A percentile compares a stretch with the other conserved stretches of the same genome.
These are phyloP conservation scores for Drosophila trichaetosa DNA, from an alignment of 2,888 invertebrate genomes.

Conservation along the genomic window DNA sequence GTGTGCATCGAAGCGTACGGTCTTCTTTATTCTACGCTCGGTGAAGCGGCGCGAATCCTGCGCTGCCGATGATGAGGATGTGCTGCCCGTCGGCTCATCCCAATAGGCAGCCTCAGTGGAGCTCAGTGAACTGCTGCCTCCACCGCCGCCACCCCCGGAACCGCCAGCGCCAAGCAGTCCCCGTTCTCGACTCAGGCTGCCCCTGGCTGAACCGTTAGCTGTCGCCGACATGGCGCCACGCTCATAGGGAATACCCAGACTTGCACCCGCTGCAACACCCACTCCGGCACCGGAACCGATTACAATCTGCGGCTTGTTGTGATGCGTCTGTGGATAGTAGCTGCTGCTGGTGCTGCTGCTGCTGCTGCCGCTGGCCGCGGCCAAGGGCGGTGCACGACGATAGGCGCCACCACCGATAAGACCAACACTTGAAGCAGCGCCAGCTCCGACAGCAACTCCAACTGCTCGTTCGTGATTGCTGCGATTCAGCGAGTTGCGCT, in stretches of 20 bases:
- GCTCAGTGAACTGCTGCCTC: constrained; percentile 70
- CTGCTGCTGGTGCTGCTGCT: constrained; percentile 83
- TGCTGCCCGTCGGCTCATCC: constrained; percentile 74
- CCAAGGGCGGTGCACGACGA: constrained; percentile 75
- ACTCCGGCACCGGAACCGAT: constrained; percentile 76
- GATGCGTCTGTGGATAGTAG: constrained; percentile 69
- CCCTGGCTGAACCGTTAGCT: constrained; percentile 47
- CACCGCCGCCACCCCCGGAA: constrained; percentile 44
- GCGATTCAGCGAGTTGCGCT: constrained; percentile 84
- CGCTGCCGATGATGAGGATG: constrained; percentile 81
- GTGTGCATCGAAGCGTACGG: constrained; percentile 94
- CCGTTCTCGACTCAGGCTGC: constrained; percentile 67
- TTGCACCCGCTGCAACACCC: constrained; percentile 43
- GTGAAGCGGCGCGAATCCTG: constrained; percentile 92
- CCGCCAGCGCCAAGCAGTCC: constrained; percentile 62
- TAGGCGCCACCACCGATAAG: constrained; percentile 57
- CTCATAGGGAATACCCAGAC: constrained; percentile 70
- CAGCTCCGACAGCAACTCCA: constrained; percentile 29
- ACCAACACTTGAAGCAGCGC: constrained; percentile 20
- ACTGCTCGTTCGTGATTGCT: constrained; percentile 85
- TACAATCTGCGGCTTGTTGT: constrained; percentile 84
- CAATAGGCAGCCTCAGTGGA: constrained; percentile 79
- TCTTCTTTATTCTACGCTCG: constrained; percentile 95
- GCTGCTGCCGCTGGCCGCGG: constrained; percentile 73
- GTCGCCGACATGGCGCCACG: constrained; percentile 63